phyloP scores from a whole-genome alignment of 2,113 vertebrate species.

The Neomonachus schauinslandi region DNA sequence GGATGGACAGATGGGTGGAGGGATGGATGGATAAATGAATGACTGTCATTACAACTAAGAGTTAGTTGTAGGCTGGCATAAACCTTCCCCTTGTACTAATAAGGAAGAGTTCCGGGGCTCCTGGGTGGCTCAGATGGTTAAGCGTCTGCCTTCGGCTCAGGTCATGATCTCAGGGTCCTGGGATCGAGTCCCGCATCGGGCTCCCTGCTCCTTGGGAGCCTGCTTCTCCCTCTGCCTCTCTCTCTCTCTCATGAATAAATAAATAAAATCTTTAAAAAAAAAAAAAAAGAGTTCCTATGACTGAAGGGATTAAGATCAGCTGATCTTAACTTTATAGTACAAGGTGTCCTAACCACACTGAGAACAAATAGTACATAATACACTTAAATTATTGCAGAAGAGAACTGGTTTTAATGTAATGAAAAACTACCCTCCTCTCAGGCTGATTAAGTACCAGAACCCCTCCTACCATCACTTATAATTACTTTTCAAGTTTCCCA shows the following conservation, averaged over 20 bases:
- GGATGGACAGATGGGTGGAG: neutral
- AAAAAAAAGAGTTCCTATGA: slow-evolving; percentile 9
- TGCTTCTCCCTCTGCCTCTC: no score
- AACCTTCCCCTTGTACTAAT: neutral
- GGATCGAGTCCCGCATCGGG: no score
- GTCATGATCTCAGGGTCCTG: no score
- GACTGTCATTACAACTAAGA: neutral
- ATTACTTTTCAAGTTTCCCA: neutral
- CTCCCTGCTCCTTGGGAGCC: no score
- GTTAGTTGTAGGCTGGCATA: neutral
- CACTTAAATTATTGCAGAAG: neutral
- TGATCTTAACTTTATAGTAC: neutral
- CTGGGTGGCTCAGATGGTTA: no score
- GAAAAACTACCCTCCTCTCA: neutral
- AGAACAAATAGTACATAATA: neutral
- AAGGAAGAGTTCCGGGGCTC: neutral
- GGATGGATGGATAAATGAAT: neutral
- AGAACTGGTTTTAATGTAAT: neutral
- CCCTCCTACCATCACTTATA: neutral
- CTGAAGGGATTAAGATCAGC: slow-evolving; percentile 15
- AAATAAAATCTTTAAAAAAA: no score
- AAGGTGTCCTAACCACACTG: neutral
- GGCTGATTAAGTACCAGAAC: neutral
- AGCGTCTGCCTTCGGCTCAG: no score
- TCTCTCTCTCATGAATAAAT: no score